phyloP scores from a whole-genome alignment of 2,113 vertebrate species.

The Alouatta palliata region DNA sequence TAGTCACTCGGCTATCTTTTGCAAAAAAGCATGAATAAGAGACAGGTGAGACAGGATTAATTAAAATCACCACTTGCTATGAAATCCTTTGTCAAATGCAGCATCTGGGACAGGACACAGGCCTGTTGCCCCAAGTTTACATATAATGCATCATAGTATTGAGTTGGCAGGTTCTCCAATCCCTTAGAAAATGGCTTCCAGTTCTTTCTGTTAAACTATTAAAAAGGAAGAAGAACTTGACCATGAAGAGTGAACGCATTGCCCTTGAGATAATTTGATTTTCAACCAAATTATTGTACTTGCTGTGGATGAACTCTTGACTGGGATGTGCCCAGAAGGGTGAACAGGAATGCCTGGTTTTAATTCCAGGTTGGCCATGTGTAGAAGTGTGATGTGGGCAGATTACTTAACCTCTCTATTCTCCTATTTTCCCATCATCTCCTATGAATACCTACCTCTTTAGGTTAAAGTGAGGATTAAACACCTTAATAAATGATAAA shows the following conservation, averaged over 20 bases:
- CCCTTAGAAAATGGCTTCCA: not conserved
- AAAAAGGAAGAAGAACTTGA: not conserved
- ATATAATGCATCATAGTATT: not conserved
- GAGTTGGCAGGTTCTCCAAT: not conserved
- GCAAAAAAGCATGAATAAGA: not conserved
- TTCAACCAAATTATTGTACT: not conserved
- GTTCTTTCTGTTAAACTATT: slow-evolving; percentile 5
- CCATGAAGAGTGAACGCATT: not conserved
- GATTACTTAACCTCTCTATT: not conserved
- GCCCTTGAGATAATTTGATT: slow-evolving; percentile 25
- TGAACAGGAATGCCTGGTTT: not conserved
- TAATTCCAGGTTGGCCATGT: not conserved
- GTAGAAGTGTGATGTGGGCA: not conserved
- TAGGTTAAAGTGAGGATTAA: not conserved
- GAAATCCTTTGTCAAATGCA: not conserved
- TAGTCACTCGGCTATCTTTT: not conserved
- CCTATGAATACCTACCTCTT: not conserved
- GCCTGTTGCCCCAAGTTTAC: not conserved
- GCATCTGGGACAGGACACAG: not conserved
- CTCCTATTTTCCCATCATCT: not conserved
- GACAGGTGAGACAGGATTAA: not conserved
- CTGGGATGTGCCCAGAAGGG: not conserved
- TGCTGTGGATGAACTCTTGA: not conserved
- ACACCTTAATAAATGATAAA: not conserved
- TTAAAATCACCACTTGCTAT: not conserved